Percentiles rank a stretch among this genome's conserved stretches.
Conservation (phyloP, 2,888 invertebrate species). For the Chaetoderma sp. region DNA sequence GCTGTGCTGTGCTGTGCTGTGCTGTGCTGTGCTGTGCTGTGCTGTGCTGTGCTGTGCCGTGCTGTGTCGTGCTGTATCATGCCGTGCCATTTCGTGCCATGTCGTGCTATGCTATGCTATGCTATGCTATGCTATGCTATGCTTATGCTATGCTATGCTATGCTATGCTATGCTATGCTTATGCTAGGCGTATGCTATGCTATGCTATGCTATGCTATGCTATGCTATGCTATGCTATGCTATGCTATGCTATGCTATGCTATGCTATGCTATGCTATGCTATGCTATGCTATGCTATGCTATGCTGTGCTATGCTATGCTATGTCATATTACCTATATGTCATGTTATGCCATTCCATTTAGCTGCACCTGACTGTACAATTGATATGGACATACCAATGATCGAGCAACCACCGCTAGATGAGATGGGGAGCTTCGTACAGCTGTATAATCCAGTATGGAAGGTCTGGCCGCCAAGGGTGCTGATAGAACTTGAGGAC, state of each 20-base stretch:
- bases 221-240: conserved; percentile 21
- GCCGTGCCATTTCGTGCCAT: conserved; percentile 14
- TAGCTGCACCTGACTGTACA: no score
- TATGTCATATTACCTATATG: conserved; percentile 5
- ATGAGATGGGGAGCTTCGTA: no score
- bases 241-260: conserved; percentile 24
- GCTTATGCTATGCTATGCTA: conserved; percentile 31
- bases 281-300: no score
- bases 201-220: conserved; percentile 29
- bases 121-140: conserved; percentile 22
- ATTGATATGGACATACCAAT: no score
- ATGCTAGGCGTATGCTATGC: conserved; percentile 26
- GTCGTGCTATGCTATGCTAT: conserved; percentile 21
- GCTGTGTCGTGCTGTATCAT: conserved; percentile 20
- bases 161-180: conserved; percentile 28
- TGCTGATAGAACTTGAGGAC: no score
- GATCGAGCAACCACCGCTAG: no score
- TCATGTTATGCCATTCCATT: background rate
- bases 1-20: conserved; percentile 23
- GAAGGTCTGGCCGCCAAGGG: no score
- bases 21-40: conserved; percentile 28
- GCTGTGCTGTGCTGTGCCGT: conserved; percentile 22
- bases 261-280: no score
- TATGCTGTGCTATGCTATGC: no score
- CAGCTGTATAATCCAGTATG: no score